phyloP scores from a whole-genome alignment of 2,113 vertebrate genomes.

The Austrofundulus limnaeus region DNA sequence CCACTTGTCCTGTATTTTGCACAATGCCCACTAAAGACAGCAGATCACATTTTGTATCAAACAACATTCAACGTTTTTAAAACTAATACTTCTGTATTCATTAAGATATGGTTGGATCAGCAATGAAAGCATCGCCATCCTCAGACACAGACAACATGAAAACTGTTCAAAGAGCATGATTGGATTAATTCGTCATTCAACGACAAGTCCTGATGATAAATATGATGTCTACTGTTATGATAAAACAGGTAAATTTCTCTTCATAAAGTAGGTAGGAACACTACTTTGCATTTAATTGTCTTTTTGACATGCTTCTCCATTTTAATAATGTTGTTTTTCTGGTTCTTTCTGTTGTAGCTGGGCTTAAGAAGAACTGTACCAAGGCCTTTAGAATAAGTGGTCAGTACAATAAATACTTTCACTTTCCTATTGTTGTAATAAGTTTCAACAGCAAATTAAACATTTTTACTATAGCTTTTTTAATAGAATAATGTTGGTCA shows the following conservation, averaged over 20 bases:
- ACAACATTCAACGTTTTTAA: neutral
- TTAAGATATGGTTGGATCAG: constrained; percentile 85
- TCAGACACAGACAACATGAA: constrained; percentile 75
- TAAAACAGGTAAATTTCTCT: constrained; percentile 74
- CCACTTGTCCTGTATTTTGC: too few species aligned
- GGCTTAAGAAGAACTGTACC: neutral
- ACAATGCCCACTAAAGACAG: too few species aligned
- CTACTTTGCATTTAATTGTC: neutral
- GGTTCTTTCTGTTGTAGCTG: constrained; percentile 24
- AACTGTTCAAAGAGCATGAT: constrained; percentile 83
- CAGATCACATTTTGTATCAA: too few species aligned
- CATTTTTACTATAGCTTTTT: too few species aligned
- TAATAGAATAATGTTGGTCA: too few species aligned
- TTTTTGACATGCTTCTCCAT: neutral
- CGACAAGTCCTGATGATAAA: accelerated
- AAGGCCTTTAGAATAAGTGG: neutral
- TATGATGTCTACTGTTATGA: constrained; percentile 89
- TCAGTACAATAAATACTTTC: neutral
- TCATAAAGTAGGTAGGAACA: neutral
- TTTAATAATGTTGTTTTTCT: constrained; percentile 7
- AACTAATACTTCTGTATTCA: constrained; percentile 24
- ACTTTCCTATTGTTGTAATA: neutral
- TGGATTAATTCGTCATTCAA: constrained; percentile 70
- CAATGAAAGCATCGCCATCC: constrained; percentile 73
- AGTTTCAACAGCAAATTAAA: too few species aligned